A percentile compares a stretch with the other conserved stretches of the same genome.
Evolutionary conservation across 2,888 invertebrate genomes (phyloP).

Genomic region (Dryobota labecula): DNA sequence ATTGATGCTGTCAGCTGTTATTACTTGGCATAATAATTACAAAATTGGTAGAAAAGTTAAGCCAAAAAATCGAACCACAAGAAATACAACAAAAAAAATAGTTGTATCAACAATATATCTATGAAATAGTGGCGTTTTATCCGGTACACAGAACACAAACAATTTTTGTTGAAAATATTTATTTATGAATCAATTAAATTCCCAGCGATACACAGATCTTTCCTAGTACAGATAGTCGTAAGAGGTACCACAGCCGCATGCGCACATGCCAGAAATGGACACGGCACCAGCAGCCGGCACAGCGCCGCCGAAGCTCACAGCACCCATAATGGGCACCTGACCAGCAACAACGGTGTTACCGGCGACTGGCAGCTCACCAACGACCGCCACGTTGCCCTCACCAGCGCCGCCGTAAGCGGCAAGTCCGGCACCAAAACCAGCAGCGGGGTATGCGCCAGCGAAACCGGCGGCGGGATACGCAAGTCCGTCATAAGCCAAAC

Average conservation of each 20-base stretch:
- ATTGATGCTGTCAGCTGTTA: no score
- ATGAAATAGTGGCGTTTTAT: no score
- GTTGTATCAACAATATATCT: no score
- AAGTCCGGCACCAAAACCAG: background rate
- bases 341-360: slow-evolving; percentile 69
- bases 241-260: slow-evolving; percentile 58
- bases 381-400: slow-evolving; percentile 58
- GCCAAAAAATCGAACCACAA: no score
- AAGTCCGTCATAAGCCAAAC: slow-evolving; percentile 19
- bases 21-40: no score
- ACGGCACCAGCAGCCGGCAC: slow-evolving; percentile 66
- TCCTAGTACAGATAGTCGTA: background rate
- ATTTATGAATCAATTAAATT: no score
- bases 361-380: slow-evolving; percentile 61
- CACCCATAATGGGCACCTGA: slow-evolving; percentile 69
- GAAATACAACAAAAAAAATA: no score
- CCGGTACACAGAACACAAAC: no score
- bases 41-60: no score
- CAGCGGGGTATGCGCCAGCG: background rate
- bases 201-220: no score
- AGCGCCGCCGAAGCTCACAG: slow-evolving; percentile 64
- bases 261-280: slow-evolving; percentile 63
- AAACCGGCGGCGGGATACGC: background rate
- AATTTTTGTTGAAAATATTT: no score
- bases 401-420: slow-evolving; percentile 51